Conservation (phyloP, 2,888 invertebrate species). For the Hoplodrina blanda region DNA sequence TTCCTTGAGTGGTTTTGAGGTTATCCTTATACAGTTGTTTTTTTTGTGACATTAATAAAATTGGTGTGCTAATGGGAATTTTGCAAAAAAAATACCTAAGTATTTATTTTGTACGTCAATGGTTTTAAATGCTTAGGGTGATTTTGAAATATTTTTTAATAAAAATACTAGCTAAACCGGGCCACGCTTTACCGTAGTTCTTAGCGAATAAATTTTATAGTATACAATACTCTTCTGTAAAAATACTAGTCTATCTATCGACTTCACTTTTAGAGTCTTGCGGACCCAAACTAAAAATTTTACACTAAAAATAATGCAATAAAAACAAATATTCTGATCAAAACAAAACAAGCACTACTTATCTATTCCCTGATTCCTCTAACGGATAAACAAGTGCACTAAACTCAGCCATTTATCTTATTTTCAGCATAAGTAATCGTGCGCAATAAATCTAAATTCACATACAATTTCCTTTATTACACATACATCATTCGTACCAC, state of each 20-base stretch:
- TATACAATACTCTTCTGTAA: too few relatives aligned
- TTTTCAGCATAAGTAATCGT: slow-evolving; percentile 51
- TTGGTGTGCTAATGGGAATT: slow-evolving; percentile 4
- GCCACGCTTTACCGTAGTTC: too few relatives aligned
- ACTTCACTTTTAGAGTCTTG: too few relatives aligned
- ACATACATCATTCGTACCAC: slow-evolving; percentile 79
- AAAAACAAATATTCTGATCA: not conserved
- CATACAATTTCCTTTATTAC: slow-evolving; percentile 77
- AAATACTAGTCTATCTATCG: too few relatives aligned
- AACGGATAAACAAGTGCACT: slow-evolving; percentile 51
- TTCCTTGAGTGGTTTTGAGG: slow-evolving; percentile 32
- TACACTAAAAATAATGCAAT: too few relatives aligned
- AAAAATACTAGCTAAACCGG: not conserved
- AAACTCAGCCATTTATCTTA: slow-evolving; percentile 46
- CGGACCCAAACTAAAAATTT: too few relatives aligned
- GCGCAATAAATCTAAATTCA: slow-evolving; percentile 81
- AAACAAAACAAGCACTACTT: slow-evolving; percentile 44
- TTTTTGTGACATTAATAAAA: slow-evolving; percentile 20
- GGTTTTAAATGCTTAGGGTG: not conserved
- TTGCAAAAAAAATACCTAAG: not conserved
- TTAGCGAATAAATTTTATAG: too few relatives aligned
- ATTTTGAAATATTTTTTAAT: not conserved
- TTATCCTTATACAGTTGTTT: slow-evolving; percentile 13
- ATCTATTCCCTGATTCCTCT: slow-evolving; percentile 4
- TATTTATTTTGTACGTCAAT: too few relatives aligned